Evolutionary conservation across 2,113 vertebrate genomes (phyloP).

Genomic region (Andinoacara biseriatus): DNA sequence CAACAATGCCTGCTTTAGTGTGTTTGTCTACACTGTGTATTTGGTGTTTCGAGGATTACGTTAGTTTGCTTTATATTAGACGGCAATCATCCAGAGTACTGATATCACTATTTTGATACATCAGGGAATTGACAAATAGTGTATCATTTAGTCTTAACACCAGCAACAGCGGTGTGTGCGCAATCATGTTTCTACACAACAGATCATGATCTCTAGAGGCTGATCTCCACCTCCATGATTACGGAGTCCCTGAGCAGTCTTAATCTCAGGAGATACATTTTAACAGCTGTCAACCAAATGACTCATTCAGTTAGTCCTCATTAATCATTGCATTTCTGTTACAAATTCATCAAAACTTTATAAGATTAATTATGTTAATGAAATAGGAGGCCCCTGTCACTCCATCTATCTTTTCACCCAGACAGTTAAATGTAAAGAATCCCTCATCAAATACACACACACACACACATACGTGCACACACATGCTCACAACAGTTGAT

Average conservation of each 20-base stretch:
- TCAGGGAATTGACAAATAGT: not conserved
- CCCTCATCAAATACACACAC: not conserved
- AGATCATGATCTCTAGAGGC: not conserved
- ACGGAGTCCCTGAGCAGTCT: not conserved
- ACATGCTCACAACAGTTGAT: not conserved
- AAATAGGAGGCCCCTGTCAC: not conserved
- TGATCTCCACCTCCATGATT: not conserved
- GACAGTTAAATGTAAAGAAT: not conserved
- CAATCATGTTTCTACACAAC: not conserved
- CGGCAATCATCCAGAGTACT: not conserved
- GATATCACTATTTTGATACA: not conserved
- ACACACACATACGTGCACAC: no score
- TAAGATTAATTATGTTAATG: not conserved
- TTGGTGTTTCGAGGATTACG: conserved; percentile 15
- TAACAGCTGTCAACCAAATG: not conserved
- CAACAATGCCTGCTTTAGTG: conserved; percentile 58
- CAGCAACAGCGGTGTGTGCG: not conserved
- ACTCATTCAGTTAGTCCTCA: not conserved
- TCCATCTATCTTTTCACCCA: fast-evolving
- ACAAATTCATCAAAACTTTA: not conserved
- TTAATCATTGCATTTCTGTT: not conserved
- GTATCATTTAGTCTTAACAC: not conserved
- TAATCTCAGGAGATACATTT: not conserved
- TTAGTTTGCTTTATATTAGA: not conserved
- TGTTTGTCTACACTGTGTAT: conserved; percentile 31